Conservation (phyloP, 2,797 vertebrate species). For the Acipenser oxyrinchus region DNA sequence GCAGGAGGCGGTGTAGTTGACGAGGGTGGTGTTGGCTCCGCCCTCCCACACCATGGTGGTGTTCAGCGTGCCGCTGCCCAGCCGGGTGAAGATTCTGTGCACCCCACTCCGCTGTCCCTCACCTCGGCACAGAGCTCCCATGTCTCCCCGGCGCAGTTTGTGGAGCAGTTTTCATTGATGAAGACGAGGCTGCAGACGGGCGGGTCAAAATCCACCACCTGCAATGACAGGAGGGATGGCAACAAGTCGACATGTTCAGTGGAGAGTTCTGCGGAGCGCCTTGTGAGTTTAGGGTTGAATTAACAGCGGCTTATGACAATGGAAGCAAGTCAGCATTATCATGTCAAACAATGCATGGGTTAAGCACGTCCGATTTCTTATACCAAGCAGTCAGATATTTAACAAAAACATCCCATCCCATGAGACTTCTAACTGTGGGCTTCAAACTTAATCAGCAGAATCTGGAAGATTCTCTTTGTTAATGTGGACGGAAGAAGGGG, state of each 20-base stretch:
- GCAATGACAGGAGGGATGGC: neutral
- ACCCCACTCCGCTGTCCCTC: constrained; percentile 48
- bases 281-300: neutral
- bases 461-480: no score
- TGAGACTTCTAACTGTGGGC: no score
- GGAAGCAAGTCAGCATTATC: neutral
- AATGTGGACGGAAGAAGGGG: no score
- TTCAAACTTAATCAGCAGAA: no score
- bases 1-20: constrained; percentile 40
- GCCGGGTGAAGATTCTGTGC: constrained; percentile 25
- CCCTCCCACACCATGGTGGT: constrained; percentile 10
- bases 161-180: constrained; percentile 29
- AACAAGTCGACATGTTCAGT: neutral
- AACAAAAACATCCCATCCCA: no score
- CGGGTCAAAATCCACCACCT: constrained; percentile 45
- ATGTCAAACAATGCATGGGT: no score
- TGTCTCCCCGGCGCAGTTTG: constrained; percentile 31
- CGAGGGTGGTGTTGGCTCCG: constrained; percentile 26
- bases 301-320: neutral
- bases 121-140: constrained; percentile 48
- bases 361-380: no score
- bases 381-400: no score
- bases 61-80: constrained; percentile 40
- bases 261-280: neutral
- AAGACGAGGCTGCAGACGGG: constrained; percentile 43